A percentile compares a stretch with the other conserved stretches of the same genome.
Evolutionary conservation across 2,888 invertebrate genomes (phyloP).

Genomic region (Acheta domesticus): DNA sequence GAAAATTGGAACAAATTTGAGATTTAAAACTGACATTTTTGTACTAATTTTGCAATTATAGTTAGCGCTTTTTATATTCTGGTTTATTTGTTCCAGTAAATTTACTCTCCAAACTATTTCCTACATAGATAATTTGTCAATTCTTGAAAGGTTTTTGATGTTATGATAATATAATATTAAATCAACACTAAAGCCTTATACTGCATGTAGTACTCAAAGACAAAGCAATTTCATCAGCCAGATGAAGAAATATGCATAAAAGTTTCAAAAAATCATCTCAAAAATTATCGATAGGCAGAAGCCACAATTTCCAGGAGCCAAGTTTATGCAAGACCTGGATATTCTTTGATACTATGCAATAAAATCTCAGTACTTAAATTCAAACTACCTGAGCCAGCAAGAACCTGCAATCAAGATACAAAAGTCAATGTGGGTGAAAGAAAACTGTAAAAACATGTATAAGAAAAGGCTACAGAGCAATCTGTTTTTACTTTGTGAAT

Average conservation of each 20-base stretch:
- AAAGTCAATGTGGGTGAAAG: neutral
- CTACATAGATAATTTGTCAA: too few relatives aligned
- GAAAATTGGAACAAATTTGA: too few relatives aligned
- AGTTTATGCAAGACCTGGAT: conserved; percentile 2
- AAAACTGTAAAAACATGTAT: neutral
- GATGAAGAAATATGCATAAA: conserved; percentile 3
- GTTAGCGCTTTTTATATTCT: too few relatives aligned
- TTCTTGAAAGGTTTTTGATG: too few relatives aligned
- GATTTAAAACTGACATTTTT: too few relatives aligned
- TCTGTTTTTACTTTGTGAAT: too few relatives aligned
- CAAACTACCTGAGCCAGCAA: conserved; percentile 18
- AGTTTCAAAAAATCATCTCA: neutral
- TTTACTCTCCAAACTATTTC: too few relatives aligned
- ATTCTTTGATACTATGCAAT: neutral
- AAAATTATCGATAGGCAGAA: neutral
- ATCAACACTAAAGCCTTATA: neutral
- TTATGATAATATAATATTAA: too few relatives aligned
- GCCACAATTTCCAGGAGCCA: conserved; percentile 9
- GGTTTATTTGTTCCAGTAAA: too few relatives aligned
- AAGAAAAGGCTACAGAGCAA: too few relatives aligned
- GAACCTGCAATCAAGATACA: conserved; percentile 18
- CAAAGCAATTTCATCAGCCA: neutral
- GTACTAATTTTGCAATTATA: too few relatives aligned
- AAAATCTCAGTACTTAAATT: conserved; percentile 18
- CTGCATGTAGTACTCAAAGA: neutral